phyloP scores from a whole-genome alignment of 2,888 invertebrate genomes.

The Diadegma fenestrale region DNA sequence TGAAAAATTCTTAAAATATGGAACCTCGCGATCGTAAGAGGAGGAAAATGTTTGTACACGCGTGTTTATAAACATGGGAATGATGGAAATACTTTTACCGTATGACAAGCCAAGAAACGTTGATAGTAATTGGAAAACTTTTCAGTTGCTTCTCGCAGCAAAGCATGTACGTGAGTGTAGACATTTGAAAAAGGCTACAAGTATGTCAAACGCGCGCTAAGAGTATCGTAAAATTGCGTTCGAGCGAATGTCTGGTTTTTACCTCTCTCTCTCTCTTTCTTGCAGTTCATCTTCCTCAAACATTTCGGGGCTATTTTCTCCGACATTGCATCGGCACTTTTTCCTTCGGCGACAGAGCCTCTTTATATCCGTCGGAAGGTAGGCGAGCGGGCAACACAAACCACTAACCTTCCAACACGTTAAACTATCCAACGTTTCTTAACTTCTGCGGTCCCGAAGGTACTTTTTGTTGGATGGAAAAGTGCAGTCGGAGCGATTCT shows the following conservation, averaged over 20 bases:
- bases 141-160: conserved; percentile 39
- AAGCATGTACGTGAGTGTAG: conserved; percentile 54
- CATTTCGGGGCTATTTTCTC: conserved; percentile 44
- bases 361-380: conserved; percentile 52
- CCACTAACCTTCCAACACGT: conserved; percentile 56
- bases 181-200: conserved; percentile 54
- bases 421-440: conserved; percentile 65
- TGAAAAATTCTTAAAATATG: neutral
- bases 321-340: conserved; percentile 40
- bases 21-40: conserved; percentile 11
- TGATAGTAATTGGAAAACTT: conserved; percentile 66
- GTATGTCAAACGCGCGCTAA: conserved; percentile 68
- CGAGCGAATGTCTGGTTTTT: conserved; percentile 67
- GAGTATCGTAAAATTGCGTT: conserved; percentile 69
- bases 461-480: conserved; percentile 70
- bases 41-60: conserved; percentile 5
- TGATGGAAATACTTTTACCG: conserved; percentile 33
- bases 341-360: conserved; percentile 44
- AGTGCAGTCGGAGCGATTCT: conserved; percentile 67
- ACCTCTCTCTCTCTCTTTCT: conserved; percentile 6
- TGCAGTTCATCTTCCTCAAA: neutral
- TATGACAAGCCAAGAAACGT: conserved; percentile 30
- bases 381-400: conserved; percentile 65
- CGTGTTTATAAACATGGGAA: conserved; percentile 51
- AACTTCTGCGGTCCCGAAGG: conserved; percentile 69